These are phyloP conservation scores for Patella caerulea DNA, from an alignment of 2,888 invertebrate species.

Conservation along the genomic window DNA sequence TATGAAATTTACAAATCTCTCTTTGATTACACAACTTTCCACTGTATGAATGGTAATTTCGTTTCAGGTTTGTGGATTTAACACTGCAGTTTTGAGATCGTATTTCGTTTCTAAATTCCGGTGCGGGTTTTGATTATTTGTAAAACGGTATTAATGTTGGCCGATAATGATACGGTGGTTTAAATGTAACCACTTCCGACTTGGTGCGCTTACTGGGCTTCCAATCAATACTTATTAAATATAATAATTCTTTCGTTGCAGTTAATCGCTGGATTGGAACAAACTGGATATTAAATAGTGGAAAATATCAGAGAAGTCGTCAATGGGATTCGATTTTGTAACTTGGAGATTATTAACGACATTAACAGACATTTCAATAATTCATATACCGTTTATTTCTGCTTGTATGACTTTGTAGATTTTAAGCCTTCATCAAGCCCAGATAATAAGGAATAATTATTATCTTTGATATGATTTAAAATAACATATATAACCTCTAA, in stretches of 20 bases:
- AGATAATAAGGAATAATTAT: neutral
- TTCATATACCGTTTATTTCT: neutral
- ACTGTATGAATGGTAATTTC: no score
- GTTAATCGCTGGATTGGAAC: constrained; percentile 12
- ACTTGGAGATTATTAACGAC: neutral
- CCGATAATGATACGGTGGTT: neutral
- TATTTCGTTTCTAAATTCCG: constrained; percentile 1
- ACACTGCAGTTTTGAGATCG: no score
- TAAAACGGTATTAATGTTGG: neutral
- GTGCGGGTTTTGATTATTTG: neutral
- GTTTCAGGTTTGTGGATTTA: no score
- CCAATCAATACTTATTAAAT: neutral
- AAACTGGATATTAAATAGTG: constrained; percentile 6
- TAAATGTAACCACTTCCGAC: constrained; percentile 9
- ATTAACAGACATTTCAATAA: constrained; percentile 9
- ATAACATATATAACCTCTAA: neutral
- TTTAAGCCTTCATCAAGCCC: no score
- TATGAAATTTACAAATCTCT: no score
- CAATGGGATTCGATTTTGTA: constrained; percentile 7
- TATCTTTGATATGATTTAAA: neutral
- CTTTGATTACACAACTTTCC: no score
- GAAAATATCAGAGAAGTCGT: constrained; percentile 5
- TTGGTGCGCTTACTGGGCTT: neutral
- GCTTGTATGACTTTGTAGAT: neutral
- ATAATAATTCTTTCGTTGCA: neutral